Conservation (phyloP, 2,888 invertebrate genomes). For the Melanostoma scalare region DNA sequence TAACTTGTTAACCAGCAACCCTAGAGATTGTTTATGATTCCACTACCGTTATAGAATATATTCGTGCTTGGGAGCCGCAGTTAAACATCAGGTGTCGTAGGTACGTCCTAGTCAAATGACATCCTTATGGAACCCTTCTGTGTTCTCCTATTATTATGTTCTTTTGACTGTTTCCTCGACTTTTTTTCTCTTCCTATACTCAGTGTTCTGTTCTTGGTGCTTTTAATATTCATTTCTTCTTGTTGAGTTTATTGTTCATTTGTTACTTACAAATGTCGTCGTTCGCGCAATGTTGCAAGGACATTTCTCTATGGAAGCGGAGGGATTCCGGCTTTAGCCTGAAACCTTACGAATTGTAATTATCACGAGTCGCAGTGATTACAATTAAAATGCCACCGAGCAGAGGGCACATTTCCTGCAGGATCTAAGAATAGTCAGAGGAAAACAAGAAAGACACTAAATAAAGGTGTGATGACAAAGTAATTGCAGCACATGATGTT, state of each 20-base stretch:
- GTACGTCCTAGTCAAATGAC: constrained; percentile 44
- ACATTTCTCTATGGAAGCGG: neutral
- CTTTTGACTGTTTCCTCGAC: constrained; percentile 32
- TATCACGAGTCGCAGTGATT: constrained; percentile 60
- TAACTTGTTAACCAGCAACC: constrained; percentile 65
- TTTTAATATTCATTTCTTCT: constrained; percentile 44
- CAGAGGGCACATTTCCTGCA: neutral
- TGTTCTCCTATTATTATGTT: constrained; percentile 6
- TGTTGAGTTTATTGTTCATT: constrained; percentile 68
- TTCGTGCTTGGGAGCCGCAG: constrained; percentile 5
- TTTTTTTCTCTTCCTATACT: neutral
- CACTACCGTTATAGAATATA: constrained; percentile 24
- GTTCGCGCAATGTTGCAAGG: constrained; percentile 36
- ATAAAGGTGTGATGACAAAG: constrained; percentile 67
- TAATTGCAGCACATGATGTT: constrained; percentile 70
- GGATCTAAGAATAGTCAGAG: constrained; percentile 8
- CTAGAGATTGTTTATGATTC: constrained; percentile 41
- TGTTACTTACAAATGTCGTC: constrained; percentile 32
- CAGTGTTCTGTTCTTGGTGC: constrained; percentile 1
- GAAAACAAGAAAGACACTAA: constrained; percentile 43
- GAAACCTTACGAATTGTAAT: constrained; percentile 36
- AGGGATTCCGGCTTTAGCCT: too few species aligned
- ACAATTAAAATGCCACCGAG: constrained; percentile 65
- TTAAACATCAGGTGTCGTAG: constrained; percentile 65
- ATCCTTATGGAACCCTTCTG: constrained; percentile 26